Evolutionary conservation across 1,140 invertebrate species (phyloP), one percentile per base, ranked within the genome.

Genomic region (Holotrichia oblita): DNA sequence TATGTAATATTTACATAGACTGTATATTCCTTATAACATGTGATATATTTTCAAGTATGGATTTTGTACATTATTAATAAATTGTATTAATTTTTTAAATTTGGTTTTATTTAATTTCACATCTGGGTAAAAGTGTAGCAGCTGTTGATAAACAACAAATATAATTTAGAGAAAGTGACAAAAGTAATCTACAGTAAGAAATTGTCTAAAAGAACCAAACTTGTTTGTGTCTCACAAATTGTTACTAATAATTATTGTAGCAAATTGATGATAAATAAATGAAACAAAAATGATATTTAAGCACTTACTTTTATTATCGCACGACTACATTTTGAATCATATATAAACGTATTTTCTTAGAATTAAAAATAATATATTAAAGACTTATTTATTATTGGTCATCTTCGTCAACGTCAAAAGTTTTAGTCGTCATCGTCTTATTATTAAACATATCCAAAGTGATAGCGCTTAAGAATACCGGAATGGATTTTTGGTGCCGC

Each of bases 381-480:
- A 1, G 8, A 22, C 59, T 44, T 44, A 64, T 20, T 27, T 12
- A 12, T 12, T 12, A 9, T 12, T 9, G 3, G 9, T 81, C 78
- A 77, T 82, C 81, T 27, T 83, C 79, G 48, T 82, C 81, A 69
- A 82, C 80, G 24, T 81, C 79, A 72, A 78, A 82, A 24, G 83
- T 79, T 74, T 79, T 83, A 10, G 81, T 79, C 2, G 79, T 87
- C 79, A 90, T 87, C 0, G 91, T 92, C 59, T 89, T 88, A 27
- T 88, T 86, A 76, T 90, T 90, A 82, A 95, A 96, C 0, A 97
- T 88, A 79, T 97, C 94, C 79, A 95, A 88, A 0, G 96, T 97
- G 8, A 97, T 89, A 2, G 93, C 91, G 80, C 93, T 94, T 0
- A 97, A 89, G 87, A 97, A 97, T 83, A 95, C 91, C 0, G 96